phyloP scores from a whole-genome alignment of 2,113 vertebrate species.

The Arizona elegans region DNA sequence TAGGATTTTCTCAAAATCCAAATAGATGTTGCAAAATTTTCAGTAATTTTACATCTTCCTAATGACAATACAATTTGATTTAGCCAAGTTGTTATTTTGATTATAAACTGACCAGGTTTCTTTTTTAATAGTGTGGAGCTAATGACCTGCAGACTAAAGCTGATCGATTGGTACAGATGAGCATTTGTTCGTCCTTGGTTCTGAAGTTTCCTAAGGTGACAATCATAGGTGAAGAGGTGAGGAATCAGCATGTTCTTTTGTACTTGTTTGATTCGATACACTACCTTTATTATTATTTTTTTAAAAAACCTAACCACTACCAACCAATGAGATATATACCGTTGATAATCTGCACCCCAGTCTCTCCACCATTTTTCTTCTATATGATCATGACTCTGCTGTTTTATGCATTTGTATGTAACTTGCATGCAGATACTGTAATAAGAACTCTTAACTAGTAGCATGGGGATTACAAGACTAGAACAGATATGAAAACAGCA shows the following conservation, averaged over 20 bases:
- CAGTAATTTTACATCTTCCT: not conserved
- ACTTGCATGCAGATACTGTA: not conserved
- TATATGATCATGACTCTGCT: not conserved
- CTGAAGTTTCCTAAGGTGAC: conserved; percentile 87
- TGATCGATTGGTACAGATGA: conserved; percentile 89
- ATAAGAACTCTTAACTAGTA: not conserved
- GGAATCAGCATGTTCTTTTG: conserved; percentile 5
- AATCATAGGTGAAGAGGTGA: conserved; percentile 96
- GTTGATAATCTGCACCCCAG: not conserved
- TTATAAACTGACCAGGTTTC: not conserved
- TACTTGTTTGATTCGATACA: not conserved
- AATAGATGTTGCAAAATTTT: not conserved
- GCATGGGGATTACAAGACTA: not conserved
- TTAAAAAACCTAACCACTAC: not conserved
- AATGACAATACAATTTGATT: not conserved
- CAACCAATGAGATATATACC: not conserved
- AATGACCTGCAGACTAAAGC: conserved; percentile 94
- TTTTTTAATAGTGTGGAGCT: conserved; percentile 74
- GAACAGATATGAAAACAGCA: not conserved
- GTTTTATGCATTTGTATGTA: not conserved
- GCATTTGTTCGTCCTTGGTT: conserved; percentile 89
- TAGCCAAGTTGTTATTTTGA: not conserved
- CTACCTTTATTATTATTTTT: not conserved
- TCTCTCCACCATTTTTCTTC: not conserved
- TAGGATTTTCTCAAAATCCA: not conserved